A percentile compares a stretch with the other conserved stretches of the same genome.
phyloP scores from a whole-genome alignment of 2,888 invertebrate genomes.

The Desoria tigrina region DNA sequence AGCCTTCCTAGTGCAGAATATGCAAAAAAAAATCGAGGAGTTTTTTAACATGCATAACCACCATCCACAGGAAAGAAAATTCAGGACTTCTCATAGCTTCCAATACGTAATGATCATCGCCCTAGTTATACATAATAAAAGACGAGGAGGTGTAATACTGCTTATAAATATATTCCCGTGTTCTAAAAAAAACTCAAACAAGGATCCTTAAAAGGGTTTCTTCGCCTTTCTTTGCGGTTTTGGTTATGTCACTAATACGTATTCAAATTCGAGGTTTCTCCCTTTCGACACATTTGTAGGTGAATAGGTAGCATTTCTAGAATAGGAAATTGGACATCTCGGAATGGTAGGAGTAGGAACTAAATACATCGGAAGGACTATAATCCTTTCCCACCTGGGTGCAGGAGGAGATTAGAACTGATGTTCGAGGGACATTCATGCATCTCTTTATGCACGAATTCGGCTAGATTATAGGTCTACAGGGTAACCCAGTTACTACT shows the following conservation, averaged over 20 bases:
- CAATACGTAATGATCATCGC: conserved; percentile 3
- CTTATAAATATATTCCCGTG: no score
- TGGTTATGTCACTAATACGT: neutral
- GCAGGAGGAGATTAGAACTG: neutral
- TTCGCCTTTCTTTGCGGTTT: conserved; percentile 6
- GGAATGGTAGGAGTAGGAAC: no score
- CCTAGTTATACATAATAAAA: neutral
- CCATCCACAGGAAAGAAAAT: neutral
- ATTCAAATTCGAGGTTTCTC: neutral
- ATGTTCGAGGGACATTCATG: neutral
- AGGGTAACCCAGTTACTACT: conserved; percentile 2
- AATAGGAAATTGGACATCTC: no score
- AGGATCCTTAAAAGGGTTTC: neutral
- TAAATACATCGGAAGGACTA: neutral
- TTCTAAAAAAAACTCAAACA: neutral
- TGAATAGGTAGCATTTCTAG: no score
- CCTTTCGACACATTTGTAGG: no score
- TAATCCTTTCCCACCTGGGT: neutral
- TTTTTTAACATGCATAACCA: no score
- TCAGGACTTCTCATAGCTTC: conserved; percentile 4
- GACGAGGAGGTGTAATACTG: no score
- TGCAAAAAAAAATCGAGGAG: no score
- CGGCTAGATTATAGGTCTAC: neutral
- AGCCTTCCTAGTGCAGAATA: neutral
- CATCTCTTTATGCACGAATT: conserved; percentile 13